Base-by-base conservation (phyloP, 2,113 vertebrate species). In the Anser cygnoides region DNA sequence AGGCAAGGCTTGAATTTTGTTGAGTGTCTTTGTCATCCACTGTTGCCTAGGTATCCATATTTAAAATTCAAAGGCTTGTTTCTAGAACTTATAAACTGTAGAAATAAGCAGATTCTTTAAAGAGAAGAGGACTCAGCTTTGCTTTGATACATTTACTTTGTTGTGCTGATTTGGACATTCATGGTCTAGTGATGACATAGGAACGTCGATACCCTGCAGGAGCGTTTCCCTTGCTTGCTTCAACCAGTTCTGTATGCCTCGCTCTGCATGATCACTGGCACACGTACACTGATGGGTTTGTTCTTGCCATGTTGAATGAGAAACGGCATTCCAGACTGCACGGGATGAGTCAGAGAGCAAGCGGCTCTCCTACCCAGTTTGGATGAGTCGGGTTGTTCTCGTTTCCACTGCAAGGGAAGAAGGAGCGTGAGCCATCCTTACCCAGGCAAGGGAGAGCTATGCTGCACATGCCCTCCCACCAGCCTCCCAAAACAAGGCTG, bases 11-110 rank as follows among this genome's bases (percentile, higher is more conserved):
- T 83, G 61, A 17, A 15, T 74, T 95, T 58, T 84, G 62, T 15
- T 4, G 5, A 63, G 49, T 26, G 21, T 82, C 76, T 94, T 37
- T 68, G 0, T 88, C 78, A 83, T 26, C 26, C 37, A 5, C 55
- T 33, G 94, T 97, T 96, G 61, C 95, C 94, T 87, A 89, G 92
- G 94, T 65, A 94, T 87, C 89, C 46, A 13, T 49, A 82, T 81
- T 81, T 88, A 85, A 91, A 80, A 84, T 87, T 49, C 66, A 76
- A 31, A 31, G 57, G 33, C 84, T 88, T 80, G 84, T 55, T 96
- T 91, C 82, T 82, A 84, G 71, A 83, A 82, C 63, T 92, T 68
- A 61, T 28, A 54, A 87, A 49, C 71, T 62, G 21, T 54, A 46
- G 43, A 67, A 77, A 63, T 46, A 88, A 90, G 87, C 58, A 95